Evolutionary conservation across 2,888 invertebrate species (phyloP).

Genomic region (Chrysopilus asiliformis): DNA sequence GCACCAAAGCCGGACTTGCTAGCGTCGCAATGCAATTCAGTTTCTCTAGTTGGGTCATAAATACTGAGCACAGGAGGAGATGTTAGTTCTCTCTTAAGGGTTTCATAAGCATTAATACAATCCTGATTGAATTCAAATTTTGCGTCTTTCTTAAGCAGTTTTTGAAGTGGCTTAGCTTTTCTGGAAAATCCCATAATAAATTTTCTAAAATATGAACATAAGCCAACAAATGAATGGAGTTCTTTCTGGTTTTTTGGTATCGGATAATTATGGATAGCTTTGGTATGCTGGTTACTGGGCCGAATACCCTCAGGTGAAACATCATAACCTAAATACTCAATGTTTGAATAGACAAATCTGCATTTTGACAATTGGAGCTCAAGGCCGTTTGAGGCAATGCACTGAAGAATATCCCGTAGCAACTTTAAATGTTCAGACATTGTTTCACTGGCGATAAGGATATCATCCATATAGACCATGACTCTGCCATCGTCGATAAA

Average conservation of each 20-base stretch:
- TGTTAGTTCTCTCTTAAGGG: not conserved
- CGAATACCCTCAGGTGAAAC: conserved; percentile 1
- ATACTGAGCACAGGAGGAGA: conserved; percentile 20
- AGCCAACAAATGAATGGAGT: conserved; percentile 15
- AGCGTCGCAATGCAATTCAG: conserved; percentile 23
- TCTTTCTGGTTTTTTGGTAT: conserved; percentile 3
- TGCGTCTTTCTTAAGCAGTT: conserved; percentile 1
- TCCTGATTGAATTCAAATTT: conserved; percentile 1
- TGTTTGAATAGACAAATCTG: conserved; percentile 11
- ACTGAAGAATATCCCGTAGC: conserved; percentile 14
- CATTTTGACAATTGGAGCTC: conserved; percentile 17
- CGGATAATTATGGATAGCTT: conserved; percentile 4
- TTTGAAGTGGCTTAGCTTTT: conserved; percentile 5
- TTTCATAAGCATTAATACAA: conserved; percentile 1
- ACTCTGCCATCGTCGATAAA: conserved; percentile 13
- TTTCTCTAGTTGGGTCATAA: conserved; percentile 18
- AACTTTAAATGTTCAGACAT: conserved; percentile 14
- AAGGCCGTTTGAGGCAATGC: conserved; percentile 13
- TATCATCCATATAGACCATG: conserved; percentile 19
- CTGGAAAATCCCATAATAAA: conserved; percentile 18
- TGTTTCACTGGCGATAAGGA: conserved; percentile 17
- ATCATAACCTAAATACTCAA: conserved; percentile 7
- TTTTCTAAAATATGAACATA: conserved; percentile 18
- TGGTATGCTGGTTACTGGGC: conserved; percentile 2
- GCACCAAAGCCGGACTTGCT: conserved; percentile 19